Conservation (phyloP, 2,797 vertebrate genomes). For the Alcedo quadribrachys region DNA sequence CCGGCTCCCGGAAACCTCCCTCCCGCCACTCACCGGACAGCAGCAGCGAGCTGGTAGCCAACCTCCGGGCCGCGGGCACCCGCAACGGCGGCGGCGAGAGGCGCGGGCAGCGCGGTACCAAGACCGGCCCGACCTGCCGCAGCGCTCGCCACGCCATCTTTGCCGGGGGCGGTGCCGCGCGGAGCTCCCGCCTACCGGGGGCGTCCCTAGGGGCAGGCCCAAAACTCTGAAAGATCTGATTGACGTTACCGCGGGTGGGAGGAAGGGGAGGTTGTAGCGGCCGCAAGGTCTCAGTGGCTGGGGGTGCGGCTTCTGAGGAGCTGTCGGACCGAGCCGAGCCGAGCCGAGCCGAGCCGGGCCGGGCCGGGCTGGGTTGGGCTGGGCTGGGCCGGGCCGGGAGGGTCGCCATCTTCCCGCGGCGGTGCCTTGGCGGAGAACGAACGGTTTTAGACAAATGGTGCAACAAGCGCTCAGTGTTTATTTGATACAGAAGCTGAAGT, state of each 20-base stretch:
- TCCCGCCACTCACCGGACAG: background rate
- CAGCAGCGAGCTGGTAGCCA: background rate
- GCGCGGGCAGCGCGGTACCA: background rate
- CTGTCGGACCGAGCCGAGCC: too few relatives aligned
- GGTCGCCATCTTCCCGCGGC: background rate
- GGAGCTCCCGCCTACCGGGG: background rate
- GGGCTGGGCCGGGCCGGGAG: too few relatives aligned
- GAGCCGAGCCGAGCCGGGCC: too few relatives aligned
- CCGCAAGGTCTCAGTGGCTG: background rate
- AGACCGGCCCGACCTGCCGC: background rate
- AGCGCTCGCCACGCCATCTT: conserved; percentile 43
- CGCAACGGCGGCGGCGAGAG: background rate
- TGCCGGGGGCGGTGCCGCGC: background rate
- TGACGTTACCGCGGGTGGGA: background rate
- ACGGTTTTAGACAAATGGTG: accelerated
- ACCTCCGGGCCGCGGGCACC: background rate
- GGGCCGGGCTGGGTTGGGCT: too few relatives aligned
- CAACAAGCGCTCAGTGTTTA: background rate
- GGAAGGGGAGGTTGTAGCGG: too few relatives aligned
- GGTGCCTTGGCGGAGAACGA: too few relatives aligned
- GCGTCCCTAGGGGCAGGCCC: background rate
- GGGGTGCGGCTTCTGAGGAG: background rate
- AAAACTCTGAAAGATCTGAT: too few relatives aligned
- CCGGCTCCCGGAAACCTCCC: too few relatives aligned
- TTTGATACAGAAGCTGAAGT: background rate